Conservation (phyloP, 2,113 vertebrate species). For the Etheostoma cragini region DNA sequence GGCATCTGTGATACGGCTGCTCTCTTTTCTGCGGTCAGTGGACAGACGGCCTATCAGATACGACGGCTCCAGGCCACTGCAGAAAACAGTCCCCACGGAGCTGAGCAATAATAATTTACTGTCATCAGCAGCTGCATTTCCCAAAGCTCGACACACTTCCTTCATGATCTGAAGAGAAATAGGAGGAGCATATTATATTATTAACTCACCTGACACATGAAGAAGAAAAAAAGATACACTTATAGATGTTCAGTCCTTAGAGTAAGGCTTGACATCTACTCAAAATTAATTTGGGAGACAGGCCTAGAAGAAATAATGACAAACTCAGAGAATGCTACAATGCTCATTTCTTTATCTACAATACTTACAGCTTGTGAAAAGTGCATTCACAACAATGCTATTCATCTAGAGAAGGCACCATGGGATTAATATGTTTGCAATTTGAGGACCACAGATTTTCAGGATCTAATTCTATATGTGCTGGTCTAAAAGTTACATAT, state of each 20-base stretch:
- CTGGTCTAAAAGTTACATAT: not conserved
- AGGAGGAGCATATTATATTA: not conserved
- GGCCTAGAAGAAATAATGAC: not conserved
- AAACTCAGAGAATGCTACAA: not conserved
- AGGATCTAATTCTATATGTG: not conserved
- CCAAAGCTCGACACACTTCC: conserved; percentile 93
- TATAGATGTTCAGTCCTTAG: conserved; percentile 3
- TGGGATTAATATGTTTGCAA: not conserved
- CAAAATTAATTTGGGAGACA: not conserved
- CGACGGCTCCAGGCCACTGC: conserved; percentile 95
- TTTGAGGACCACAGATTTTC: not conserved
- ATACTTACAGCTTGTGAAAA: not conserved
- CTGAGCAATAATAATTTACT: conserved; percentile 96
- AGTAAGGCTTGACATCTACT: not conserved
- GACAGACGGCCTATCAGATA: conserved; percentile 96
- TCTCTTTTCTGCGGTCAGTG: conserved; percentile 96
- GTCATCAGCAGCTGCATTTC: conserved; percentile 93
- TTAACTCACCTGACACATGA: not conserved
- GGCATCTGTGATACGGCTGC: conserved; percentile 94
- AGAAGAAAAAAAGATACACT: not conserved
- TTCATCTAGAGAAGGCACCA: not conserved
- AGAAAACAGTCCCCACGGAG: conserved; percentile 96
- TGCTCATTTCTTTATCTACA: not conserved
- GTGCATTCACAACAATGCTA: not conserved
- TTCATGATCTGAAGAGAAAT: conserved; percentile 93